Evolutionary conservation across 2,113 vertebrate species (phyloP), one percentile per base, ranked within the genome.

Genomic region (Xiphias gladius): DNA sequence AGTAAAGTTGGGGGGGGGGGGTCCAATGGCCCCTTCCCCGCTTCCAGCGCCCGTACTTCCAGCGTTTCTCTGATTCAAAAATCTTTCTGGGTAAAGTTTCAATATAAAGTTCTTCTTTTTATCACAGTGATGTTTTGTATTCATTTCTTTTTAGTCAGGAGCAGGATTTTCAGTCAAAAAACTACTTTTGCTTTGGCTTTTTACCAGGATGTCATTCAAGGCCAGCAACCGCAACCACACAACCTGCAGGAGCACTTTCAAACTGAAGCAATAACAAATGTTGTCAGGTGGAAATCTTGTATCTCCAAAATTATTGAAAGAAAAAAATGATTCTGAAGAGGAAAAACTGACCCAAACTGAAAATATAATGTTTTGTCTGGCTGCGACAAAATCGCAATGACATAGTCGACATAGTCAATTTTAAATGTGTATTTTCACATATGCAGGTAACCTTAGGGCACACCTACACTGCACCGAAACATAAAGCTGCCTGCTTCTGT

Each of bases 131-230:
- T 16, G 55, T 58, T 26, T 57, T 26, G 12, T 17, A 0, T 16
- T 30, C 17, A 8, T 19, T 3, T 58, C 1, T 28, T 57, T 24
- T 22, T 4, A 12, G 26, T 57, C 54, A 28, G 22, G 22, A 55
- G 10, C 55, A 57, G 55, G 4, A 67, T 32, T 24, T 78, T 73
- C 32, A 41, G 12, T 16, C 52, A 65, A 24, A 62, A 30, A 41
- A 32, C 32, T 4, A 17, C 10, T 5, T 5, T 10, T 17, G 35
- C 55, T 58, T 6, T 54, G 14, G 26, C 43, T 73, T 77, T 73
- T 13, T 69, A 32, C 50, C 14, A 13, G 24, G 22, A 76, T 41
- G 75, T 70, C 11, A 26, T 48, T 62, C 70, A 75, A 85, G 82
- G 64, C 35, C 77, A n/a, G 13, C 64, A 76, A 63, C 59, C 46